Evolutionary conservation across 2,888 invertebrate genomes (phyloP).

Genomic region (Hydrotaea diabolus): DNA sequence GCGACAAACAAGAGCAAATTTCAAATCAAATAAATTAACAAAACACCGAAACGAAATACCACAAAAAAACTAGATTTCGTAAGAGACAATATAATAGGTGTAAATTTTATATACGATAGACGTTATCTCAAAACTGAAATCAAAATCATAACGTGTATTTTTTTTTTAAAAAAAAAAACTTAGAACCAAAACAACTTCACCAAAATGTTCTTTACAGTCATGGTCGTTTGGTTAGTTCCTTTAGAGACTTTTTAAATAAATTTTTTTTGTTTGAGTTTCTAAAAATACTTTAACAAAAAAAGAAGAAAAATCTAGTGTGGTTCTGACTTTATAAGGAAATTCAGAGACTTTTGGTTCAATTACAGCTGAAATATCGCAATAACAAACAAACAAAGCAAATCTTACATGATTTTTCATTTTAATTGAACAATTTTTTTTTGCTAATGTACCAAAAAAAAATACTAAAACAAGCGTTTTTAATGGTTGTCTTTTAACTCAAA

Average conservation of each 20-base stretch:
- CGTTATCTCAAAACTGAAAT: neutral
- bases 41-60: neutral
- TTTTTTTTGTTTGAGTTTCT: neutral
- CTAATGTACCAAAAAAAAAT: conserved; percentile 28
- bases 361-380: neutral
- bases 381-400: conserved; percentile 33
- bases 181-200: neutral
- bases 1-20: conserved; percentile 1
- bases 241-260: neutral
- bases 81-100: conserved; percentile 2
- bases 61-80: conserved; percentile 28
- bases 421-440: conserved; percentile 39
- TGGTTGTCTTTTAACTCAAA: neutral
- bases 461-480: neutral
- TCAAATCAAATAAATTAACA: conserved; percentile 35
- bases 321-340: conserved; percentile 34
- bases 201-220: neutral
- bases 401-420: conserved; percentile 59
- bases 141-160: too few species aligned
- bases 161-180: too few species aligned
- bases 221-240: too few species aligned
- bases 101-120: conserved; percentile 26
- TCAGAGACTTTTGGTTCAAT: neutral
- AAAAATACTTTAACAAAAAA: neutral
- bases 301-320: neutral